phyloP scores from a whole-genome alignment of 2,797 vertebrate genomes.

The Lemur catta region DNA sequence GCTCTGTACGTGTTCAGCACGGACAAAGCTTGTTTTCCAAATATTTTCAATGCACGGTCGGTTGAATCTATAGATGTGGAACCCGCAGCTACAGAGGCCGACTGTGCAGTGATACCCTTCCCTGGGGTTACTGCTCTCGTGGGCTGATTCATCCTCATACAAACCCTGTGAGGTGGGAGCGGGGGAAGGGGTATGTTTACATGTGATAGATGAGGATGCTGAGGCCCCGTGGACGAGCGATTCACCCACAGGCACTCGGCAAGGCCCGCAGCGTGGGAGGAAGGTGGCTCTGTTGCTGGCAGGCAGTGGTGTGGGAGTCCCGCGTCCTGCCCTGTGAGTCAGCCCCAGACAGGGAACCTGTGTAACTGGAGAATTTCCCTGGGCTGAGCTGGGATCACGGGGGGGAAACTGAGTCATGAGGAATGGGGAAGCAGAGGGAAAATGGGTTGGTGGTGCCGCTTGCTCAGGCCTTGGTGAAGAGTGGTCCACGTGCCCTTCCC shows the following conservation, averaged over 20 bases:
- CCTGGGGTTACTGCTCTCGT: not conserved
- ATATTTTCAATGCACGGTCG: not conserved
- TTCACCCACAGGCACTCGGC: not conserved
- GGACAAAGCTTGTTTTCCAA: not conserved
- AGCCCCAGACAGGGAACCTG: slow-evolving; percentile 60
- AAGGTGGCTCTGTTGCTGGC: not conserved
- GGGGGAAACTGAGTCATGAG: slow-evolving; percentile 69
- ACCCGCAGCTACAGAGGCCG: not conserved
- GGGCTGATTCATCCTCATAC: no score
- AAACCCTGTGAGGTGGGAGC: not conserved
- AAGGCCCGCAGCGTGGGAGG: not conserved
- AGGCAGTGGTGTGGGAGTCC: not conserved
- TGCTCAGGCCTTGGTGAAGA: not conserved
- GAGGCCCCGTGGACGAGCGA: not conserved
- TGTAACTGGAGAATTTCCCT: slow-evolving; percentile 68
- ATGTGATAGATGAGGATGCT: not conserved
- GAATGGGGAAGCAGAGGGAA: slow-evolving; percentile 44
- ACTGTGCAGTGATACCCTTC: not conserved
- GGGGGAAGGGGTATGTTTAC: not conserved
- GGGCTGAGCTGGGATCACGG: not conserved
- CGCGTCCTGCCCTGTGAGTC: slow-evolving; percentile 62
- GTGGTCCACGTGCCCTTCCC: rapidly evolving
- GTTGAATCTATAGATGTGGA: not conserved
- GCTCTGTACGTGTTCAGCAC: not conserved
- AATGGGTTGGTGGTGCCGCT: not conserved